Percentiles rank a stretch among this genome's conserved stretches.
These are phyloP conservation scores for Drosophila yakuba DNA, from an alignment of 1,140 invertebrate genomes.

Conservation along the genomic window DNA sequence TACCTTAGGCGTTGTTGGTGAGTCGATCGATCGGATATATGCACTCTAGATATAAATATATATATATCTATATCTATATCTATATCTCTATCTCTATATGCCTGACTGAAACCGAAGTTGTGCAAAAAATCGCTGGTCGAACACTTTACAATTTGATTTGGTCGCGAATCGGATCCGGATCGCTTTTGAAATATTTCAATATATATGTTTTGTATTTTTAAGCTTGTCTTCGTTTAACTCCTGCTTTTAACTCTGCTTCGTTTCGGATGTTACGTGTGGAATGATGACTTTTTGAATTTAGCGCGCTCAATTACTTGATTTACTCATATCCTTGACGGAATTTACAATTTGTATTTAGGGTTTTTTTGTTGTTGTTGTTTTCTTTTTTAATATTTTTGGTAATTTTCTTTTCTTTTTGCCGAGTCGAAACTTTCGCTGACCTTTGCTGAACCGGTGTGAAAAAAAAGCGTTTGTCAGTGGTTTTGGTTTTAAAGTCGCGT, in stretches of 20 bases:
- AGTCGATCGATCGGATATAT: slow-evolving; percentile 19
- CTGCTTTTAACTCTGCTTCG: slow-evolving; percentile 25
- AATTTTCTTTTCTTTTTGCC: slow-evolving; percentile 4
- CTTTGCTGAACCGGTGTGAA: slow-evolving; percentile 13
- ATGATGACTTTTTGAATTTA: slow-evolving; percentile 53
- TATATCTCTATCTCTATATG: background rate
- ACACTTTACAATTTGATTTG: slow-evolving; percentile 34
- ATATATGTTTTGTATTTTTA: background rate
- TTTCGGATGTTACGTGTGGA: slow-evolving; percentile 20
- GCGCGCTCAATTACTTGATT: slow-evolving; percentile 46
- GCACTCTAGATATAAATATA: slow-evolving; percentile 7
- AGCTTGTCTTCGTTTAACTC: slow-evolving; percentile 29
- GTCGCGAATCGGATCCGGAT: slow-evolving; percentile 14
- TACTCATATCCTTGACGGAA: slow-evolving; percentile 55
- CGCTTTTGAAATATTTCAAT: slow-evolving; percentile 1
- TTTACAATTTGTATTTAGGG: slow-evolving; percentile 1
- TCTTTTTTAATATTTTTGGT: background rate
- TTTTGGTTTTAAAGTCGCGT: slow-evolving; percentile 28
- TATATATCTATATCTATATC: slow-evolving; percentile 3
- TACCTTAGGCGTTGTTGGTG: background rate
- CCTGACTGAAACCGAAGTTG: slow-evolving; percentile 25
- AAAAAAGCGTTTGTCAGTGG: slow-evolving; percentile 23
- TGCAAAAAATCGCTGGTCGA: slow-evolving; percentile 2
- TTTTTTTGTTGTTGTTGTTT: background rate
- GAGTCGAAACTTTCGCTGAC: slow-evolving; percentile 19